Evolutionary conservation across 2,113 vertebrate species (phyloP), one percentile per base, ranked within the genome.

Genomic region (Oxyura jamaicensis): DNA sequence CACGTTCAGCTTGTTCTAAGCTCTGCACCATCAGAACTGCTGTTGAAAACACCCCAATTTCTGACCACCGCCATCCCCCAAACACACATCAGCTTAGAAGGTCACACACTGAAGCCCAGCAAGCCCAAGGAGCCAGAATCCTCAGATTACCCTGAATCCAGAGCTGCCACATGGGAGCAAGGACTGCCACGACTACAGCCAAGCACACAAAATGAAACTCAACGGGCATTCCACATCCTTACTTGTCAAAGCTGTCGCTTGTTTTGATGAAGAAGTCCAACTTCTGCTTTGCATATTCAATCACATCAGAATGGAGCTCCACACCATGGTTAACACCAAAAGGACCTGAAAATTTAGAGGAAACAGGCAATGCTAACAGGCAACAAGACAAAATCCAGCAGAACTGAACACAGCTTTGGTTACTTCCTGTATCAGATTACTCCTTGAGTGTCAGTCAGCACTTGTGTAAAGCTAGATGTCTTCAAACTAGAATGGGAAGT

Each of bases 181-280:
- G 55, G 58, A 41, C 36, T 50, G 78, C 79, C 63, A 41, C 2
- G 13, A 66, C 78, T 21, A 59, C 78, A 91, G 60, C 39, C 28
- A 74, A 88, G 52, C 3, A 23, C 48, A 94, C 14, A 35, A 35
- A 71, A 35, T 6, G 20, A 67, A 82, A 56, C 26, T 82, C 41
- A 56, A 16, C 0, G 3, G 31, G 31, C 42, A 35, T 33, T 77
- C 11, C 26, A 3, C 12, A 12, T 7, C 79, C 98, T 96, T 97
- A 99, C 99, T 98, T 99, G 98, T 99, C 99, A 93, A 99, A 99
- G 97, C 99, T 99, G 95, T 99, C 99, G 3, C 98, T 99, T 69
- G 98, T 99, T 97, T 98, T 99, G 97, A 99, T 99, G 97, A 99
- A 99, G 94, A 98, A 98, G 62, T 99, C 99, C 29, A 99, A 98